These are phyloP conservation scores for Ophonus ardosiacus DNA, from an alignment of 2,888 invertebrate species.

Conservation along the genomic window DNA sequence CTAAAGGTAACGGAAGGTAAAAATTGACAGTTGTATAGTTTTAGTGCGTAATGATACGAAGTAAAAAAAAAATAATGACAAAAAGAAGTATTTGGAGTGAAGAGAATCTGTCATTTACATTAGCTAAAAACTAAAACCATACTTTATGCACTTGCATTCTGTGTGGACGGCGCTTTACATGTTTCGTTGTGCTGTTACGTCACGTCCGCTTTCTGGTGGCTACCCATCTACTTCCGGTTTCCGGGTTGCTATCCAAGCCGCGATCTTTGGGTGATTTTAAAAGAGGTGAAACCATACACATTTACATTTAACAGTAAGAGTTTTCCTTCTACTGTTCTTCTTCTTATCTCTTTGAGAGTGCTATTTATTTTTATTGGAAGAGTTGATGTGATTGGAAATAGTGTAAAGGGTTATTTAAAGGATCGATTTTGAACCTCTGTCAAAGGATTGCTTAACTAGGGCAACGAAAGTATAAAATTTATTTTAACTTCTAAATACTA, in stretches of 20 bases:
- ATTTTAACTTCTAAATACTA: background rate
- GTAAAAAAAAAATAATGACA: too few species aligned
- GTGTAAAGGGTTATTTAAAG: background rate
- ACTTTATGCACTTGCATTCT: too few species aligned
- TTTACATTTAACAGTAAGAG: conserved; percentile 28
- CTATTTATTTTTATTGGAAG: conserved; percentile 21
- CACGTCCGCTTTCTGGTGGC: conserved; percentile 24
- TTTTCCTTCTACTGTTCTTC: conserved; percentile 18
- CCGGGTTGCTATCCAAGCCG: background rate
- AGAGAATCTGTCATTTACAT: too few species aligned
- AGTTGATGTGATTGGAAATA: background rate
- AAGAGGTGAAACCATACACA: conserved; percentile 30
- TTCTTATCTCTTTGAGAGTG: conserved; percentile 16
- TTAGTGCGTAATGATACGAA: too few species aligned
- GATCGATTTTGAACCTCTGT: background rate
- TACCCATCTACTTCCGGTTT: conserved; percentile 27
- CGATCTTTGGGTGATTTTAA: conserved; percentile 1
- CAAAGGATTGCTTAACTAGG: background rate
- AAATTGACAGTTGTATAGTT: too few species aligned
- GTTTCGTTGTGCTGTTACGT: background rate
- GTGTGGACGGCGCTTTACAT: background rate
- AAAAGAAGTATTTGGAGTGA: too few species aligned
- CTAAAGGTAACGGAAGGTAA: too few species aligned
- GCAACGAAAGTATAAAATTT: background rate
- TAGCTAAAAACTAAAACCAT: too few species aligned